phyloP scores from a whole-genome alignment of 2,797 vertebrate genomes.

The Sciurus carolinensis region DNA sequence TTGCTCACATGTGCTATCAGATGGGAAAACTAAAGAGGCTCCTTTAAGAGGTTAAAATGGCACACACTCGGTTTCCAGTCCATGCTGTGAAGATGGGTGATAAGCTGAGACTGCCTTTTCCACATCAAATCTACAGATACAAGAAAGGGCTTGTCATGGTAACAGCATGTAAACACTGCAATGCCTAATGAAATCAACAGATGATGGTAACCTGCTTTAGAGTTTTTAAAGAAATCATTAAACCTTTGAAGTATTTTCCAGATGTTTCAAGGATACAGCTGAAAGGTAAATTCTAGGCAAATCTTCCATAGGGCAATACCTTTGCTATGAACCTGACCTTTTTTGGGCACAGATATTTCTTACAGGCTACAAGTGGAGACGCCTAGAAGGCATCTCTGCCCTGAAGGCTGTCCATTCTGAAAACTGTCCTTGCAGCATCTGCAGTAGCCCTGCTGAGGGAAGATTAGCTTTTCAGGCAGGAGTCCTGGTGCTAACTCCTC shows the following conservation, averaged over 20 bases:
- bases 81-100: background rate
- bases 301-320: background rate
- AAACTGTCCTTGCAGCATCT: rapidly evolving
- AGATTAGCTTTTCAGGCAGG: background rate
- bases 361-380: background rate
- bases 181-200: background rate
- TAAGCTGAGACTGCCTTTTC: background rate
- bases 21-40: background rate
- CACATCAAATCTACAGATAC: background rate
- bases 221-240: constrained; percentile 32
- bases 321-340: background rate
- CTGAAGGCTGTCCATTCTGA: background rate
- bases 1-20: background rate
- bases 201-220: background rate
- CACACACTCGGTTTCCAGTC: background rate
- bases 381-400: background rate
- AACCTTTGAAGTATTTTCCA: background rate
- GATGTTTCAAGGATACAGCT: background rate
- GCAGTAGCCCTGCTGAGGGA: background rate
- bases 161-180: no score
- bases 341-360: background rate
- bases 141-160: background rate
- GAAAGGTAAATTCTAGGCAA: background rate
- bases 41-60: background rate
- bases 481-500: background rate